Conservation (phyloP, 2,888 invertebrate species). For the Ectemnius lituratus region DNA sequence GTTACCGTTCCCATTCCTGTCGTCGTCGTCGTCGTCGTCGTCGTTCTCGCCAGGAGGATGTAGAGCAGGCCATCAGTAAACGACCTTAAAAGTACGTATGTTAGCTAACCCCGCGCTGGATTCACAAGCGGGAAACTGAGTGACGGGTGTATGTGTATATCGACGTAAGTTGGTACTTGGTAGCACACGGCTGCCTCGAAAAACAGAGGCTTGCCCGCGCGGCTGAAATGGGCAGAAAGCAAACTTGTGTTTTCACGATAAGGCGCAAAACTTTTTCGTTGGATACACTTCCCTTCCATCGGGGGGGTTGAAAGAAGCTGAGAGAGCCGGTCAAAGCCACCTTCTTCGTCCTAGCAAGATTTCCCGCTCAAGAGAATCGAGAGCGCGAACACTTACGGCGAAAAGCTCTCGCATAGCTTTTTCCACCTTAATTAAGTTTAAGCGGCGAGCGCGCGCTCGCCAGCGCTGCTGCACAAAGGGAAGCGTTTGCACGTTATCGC, state of each 20-base stretch:
- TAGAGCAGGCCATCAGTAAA: constrained; percentile 6
- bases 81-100: neutral
- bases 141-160: neutral
- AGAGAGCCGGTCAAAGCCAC: too few relatives aligned
- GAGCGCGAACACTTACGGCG: too few relatives aligned
- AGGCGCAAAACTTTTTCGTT: constrained; percentile 23
- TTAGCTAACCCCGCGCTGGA: neutral
- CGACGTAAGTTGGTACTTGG: neutral
- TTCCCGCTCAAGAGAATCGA: too few relatives aligned
- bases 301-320: neutral
- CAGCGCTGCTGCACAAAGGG: too few relatives aligned
- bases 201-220: neutral
- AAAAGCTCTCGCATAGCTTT: too few relatives aligned
- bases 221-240: constrained; percentile 17
- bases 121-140: constrained; percentile 16
- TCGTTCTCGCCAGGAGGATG: neutral
- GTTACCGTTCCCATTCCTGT: too few relatives aligned
- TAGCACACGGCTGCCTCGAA: neutral
- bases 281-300: neutral
- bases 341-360: too few relatives aligned
- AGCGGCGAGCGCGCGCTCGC: too few relatives aligned
- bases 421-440: too few relatives aligned
- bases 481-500: too few relatives aligned
- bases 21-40: too few relatives aligned
- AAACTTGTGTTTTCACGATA: constrained; percentile 24